These are phyloP conservation scores for Mizuhopecten yessoensis DNA, from an alignment of 1,140 invertebrate genomes.

Conservation along the genomic window DNA sequence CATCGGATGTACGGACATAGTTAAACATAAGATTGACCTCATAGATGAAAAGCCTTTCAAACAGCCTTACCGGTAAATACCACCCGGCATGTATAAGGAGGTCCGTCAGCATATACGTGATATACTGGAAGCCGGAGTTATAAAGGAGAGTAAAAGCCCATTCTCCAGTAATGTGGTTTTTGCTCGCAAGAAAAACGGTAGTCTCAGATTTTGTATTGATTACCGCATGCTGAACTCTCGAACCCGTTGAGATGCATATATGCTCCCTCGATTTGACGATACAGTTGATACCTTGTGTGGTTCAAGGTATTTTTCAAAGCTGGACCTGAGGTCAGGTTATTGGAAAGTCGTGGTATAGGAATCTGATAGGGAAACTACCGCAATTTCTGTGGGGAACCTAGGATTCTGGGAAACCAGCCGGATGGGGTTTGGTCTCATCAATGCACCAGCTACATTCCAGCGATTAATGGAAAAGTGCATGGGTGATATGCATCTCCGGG, in stretches of 20 bases:
- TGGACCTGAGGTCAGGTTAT: slow-evolving; percentile 78
- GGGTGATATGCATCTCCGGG: slow-evolving; percentile 42
- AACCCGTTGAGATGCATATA: slow-evolving; percentile 83
- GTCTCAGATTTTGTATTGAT: slow-evolving; percentile 82
- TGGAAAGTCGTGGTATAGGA: slow-evolving; percentile 42
- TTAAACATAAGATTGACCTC: slow-evolving; percentile 51
- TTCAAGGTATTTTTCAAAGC: slow-evolving; percentile 80
- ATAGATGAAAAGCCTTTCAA: slow-evolving; percentile 42
- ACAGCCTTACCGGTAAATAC: slow-evolving; percentile 24
- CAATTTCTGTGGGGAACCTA: neutral
- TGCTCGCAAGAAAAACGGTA: slow-evolving; percentile 61
- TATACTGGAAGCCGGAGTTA: slow-evolving; percentile 43
- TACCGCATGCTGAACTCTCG: slow-evolving; percentile 83
- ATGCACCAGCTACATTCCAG: slow-evolving; percentile 47
- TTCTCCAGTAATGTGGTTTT: slow-evolving; percentile 58
- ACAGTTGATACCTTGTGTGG: slow-evolving; percentile 79
- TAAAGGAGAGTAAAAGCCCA: slow-evolving; percentile 47
- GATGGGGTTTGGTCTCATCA: slow-evolving; percentile 46
- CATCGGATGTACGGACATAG: slow-evolving; percentile 10
- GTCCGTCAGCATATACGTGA: slow-evolving; percentile 50
- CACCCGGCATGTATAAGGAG: slow-evolving; percentile 46
- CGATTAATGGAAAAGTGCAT: slow-evolving; percentile 52
- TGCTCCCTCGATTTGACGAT: slow-evolving; percentile 84
- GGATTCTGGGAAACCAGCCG: slow-evolving; percentile 50
- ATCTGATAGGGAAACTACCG: slow-evolving; percentile 9